Base-by-base conservation (phyloP, 1,140 invertebrate genomes). In the Papilio aristodemus region DNA sequence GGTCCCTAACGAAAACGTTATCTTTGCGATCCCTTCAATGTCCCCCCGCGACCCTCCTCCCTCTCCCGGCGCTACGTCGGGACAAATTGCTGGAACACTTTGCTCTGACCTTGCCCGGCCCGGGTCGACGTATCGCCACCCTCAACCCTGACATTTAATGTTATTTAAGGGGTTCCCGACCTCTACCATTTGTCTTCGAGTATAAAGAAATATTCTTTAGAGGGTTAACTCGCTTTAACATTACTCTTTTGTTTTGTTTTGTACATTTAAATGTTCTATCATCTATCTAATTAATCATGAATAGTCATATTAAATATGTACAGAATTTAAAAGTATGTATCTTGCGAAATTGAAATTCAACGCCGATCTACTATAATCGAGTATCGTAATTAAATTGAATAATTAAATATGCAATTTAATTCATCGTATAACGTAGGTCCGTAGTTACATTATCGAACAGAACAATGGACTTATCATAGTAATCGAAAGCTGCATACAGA, bases 121-220 rank as follows among this genome's bases (percentile, higher is more conserved):
- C 32, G 59, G 59, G 59, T 62, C 59, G 32, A 62, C 38, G 59
- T 62, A 62, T 62, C 10, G 59, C 59, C 59, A 37, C 59, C 59
- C 59, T 27, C 59, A 62, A 62, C 59, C 59, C 36, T 38, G 59
- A 62, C 59, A 19, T 62, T 62, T 62, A 62, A 62, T 62, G 59
- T 62, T 62, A 62, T 62, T 62, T 62, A 62, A 38, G 59, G 17
- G 59, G 14, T 62, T 10, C 59, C 59, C 32, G 32, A 19, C 14
- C 59, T 62, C 59, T 62, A 62, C n/a, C 19, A 36, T 62, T 62
- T 62, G 9, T 62, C 14, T 36, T 59, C 22, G 14, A 59, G 57
- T 36, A 59, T 36, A 59, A 59, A 58, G 46, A 54, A 54, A 54
- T 11, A 22, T 22, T 14, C 19, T 46, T 54, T 11, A 54, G 46